Evolutionary conservation across 2,113 vertebrate species (phyloP).

Genomic region (Embiotoca jacksoni): DNA sequence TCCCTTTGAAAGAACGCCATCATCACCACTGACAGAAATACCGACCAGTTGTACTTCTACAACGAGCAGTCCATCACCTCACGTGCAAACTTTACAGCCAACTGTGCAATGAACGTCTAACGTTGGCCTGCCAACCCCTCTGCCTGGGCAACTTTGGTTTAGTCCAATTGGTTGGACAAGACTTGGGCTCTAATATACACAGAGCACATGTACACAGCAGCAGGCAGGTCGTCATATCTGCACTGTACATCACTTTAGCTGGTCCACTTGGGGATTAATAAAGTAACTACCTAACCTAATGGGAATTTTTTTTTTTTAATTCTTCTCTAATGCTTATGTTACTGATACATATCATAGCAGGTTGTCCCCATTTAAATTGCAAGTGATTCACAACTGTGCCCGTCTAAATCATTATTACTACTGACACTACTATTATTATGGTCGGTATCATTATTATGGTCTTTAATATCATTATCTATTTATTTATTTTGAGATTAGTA

Average conservation of each 20-base stretch:
- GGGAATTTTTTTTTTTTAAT: too few relatives aligned
- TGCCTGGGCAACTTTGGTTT: slow-evolving; percentile 31
- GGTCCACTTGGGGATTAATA: not conserved
- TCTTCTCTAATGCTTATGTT: not conserved
- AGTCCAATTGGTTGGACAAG: slow-evolving; percentile 68
- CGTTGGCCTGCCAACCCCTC: slow-evolving; percentile 11
- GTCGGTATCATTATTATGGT: too few relatives aligned
- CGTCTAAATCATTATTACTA: too few relatives aligned
- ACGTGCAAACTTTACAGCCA: not conserved
- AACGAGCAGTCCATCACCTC: not conserved
- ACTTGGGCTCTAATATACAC: slow-evolving; percentile 20
- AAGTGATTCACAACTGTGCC: too few relatives aligned
- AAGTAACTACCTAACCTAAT: too few relatives aligned
- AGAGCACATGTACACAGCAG: slow-evolving; percentile 36
- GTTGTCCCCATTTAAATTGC: too few relatives aligned
- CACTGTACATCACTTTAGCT: not conserved
- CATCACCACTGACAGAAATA: not conserved
- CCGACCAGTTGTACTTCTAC: not conserved
- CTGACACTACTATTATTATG: too few relatives aligned
- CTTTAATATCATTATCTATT: too few relatives aligned
- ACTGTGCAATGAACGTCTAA: not conserved
- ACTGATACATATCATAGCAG: not conserved
- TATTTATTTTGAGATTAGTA: too few relatives aligned
- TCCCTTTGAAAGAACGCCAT: not conserved
- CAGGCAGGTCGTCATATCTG: not conserved